Evolutionary conservation across 2,113 vertebrate species (phyloP), one percentile per base, ranked within the genome.

Genomic region (Rafetus swinhoei): DNA sequence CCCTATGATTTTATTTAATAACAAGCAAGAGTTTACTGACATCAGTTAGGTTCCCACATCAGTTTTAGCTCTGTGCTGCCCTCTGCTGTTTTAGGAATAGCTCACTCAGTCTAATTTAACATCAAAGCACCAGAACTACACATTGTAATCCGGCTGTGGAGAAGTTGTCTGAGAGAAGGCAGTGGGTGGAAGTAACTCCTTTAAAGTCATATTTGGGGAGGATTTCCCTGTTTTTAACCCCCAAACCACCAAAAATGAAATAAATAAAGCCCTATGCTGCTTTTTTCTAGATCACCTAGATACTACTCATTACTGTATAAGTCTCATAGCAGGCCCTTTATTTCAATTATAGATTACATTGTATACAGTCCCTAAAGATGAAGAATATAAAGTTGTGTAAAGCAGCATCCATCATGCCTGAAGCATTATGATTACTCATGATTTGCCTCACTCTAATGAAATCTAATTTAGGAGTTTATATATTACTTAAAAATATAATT

Each of bases 51-150:
- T 14, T 54, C 57, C 2, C 1, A 84, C 6, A 56, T 90, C 97
- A 98, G 97, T n/a, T 87, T 97, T 65, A 90, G 98, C 97, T 98
- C 98, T 92, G 95, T 96, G 97, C 94, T 98, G 98, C 98, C 98
- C 98, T 98, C 98, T 98, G 97, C 98, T 90, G 98, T 80, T 88
- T 39, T 5, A 50, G 16, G 7, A 15, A 21, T 13, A 9, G 69
- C 39, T 29, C 57, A 4, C 4, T 14, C n/a, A 0, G 24, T 39
- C 35, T 62, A 25, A 60, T 35, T 57, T 4, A 2, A 3, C 72
- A 80, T 19, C 62, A 9, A 90, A 89, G 45, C 52, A 56, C 52
- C 82, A 2, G 85, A 65, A 14, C 35, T 25, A 57, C 86, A 87
- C 85, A 29, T 32, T 84, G 25, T 35, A 7, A 22, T 1, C 39